phyloP scores from a whole-genome alignment of 2,888 invertebrate species.

The Leucoptera coffeella region DNA sequence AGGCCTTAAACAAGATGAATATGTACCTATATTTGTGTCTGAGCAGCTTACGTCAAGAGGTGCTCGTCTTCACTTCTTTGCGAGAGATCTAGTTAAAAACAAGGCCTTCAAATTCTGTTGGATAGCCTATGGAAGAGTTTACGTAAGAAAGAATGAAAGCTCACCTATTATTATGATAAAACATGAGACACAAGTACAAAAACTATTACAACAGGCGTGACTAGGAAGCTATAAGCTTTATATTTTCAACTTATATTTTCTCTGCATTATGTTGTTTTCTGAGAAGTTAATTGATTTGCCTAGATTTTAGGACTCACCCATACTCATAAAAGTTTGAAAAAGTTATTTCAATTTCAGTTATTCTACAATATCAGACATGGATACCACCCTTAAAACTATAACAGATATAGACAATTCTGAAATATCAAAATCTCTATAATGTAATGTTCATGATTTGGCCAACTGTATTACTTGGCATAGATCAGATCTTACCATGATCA shows the following conservation, averaged over 20 bases:
- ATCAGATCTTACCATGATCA: neutral
- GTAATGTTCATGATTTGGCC: conserved; percentile 2
- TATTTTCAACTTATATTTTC: neutral
- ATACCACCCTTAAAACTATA: neutral
- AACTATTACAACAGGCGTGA: neutral
- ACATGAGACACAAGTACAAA: conserved; percentile 1
- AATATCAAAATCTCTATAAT: conserved; percentile 2
- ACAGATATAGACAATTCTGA: conserved; percentile 3
- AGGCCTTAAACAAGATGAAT: conserved; percentile 4
- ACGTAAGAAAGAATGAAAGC: conserved; percentile 1
- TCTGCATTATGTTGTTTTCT: neutral
- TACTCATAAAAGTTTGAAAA: neutral
- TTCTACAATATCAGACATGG: neutral
- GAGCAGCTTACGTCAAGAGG: no score
- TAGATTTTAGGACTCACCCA: no score
- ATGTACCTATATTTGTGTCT: no score
- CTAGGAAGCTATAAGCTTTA: neutral
- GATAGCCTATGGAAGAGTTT: conserved; percentile 3
- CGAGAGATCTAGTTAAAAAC: conserved; percentile 1
- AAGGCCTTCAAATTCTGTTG: conserved; percentile 2
- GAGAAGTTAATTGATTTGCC: neutral
- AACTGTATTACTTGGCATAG: neutral
- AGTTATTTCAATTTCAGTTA: neutral
- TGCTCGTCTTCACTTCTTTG: conserved; percentile 2
- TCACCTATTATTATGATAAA: neutral